Percentiles rank a stretch among this genome's conserved stretches.
These are phyloP conservation scores for Holothuria leucospilota DNA, from an alignment of 53 echinoderm and acorn worm genomes.

Conservation along the genomic window DNA sequence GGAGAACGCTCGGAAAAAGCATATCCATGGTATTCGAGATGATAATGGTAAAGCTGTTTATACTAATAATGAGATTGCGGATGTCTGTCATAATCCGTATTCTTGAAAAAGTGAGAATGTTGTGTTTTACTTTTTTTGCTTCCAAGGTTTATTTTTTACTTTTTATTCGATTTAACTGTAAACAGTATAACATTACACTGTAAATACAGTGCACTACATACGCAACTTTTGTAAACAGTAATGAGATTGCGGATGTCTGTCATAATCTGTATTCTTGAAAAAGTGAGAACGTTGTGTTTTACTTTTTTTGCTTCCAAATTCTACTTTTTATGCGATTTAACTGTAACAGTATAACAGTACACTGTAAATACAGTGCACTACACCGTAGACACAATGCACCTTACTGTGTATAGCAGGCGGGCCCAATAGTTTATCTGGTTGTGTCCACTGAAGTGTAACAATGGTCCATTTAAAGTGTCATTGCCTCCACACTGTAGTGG, in stretches of 20 bases:
- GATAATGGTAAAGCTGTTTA: conserved; percentile 1
- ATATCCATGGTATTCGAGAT: conserved; percentile 14
- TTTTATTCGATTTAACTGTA: conserved; percentile 2
- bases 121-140: not conserved
- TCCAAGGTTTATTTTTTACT: not conserved
- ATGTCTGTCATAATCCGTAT: conserved; percentile 39
- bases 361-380: too few relatives aligned
- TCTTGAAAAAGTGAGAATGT: not conserved
- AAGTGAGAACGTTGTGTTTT: not conserved
- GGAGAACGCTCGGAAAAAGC: not conserved
- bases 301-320: too few relatives aligned
- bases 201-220: too few relatives aligned
- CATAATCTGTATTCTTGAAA: conserved; percentile 27
- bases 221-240: too few relatives aligned
- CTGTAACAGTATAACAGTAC: too few relatives aligned
- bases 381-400: too few relatives aligned
- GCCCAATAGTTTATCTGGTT: too few relatives aligned
- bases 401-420: too few relatives aligned
- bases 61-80: not conserved
- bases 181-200: too few relatives aligned
- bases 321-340: not conserved
- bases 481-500: too few relatives aligned
- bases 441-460: too few relatives aligned
- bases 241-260: conserved; percentile 24
- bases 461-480: too few relatives aligned